Base-by-base conservation (phyloP, 2,797 vertebrate species). In the Micromesistius poutassou region DNA sequence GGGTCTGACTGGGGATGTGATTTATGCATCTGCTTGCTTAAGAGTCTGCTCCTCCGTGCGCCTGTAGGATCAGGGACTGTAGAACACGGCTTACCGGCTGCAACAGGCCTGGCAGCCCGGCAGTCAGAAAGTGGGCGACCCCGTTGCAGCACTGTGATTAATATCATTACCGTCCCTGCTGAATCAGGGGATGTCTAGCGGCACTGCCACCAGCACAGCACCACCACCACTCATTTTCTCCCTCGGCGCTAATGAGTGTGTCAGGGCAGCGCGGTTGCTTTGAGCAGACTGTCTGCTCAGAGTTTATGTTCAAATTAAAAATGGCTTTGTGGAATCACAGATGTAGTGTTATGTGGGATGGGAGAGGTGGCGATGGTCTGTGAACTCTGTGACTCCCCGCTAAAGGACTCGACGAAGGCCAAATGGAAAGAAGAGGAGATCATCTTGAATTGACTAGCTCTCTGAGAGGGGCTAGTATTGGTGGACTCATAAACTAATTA, bases 121-220 rank as follows among this genome's bases (percentile, higher is more conserved):
- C 76, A 22, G 55, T 7, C 25, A 81, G 42, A 77, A 8, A 31
- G 70, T 5, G 74, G 75, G 75, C 79, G 76, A 77, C 42, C 42
- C 30, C 62, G 76, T 77, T 84, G 75, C 82, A 73, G 79, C 81
- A 78, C 78, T 76, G 78, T 80, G 79, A 87, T 89, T 89, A 81
- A 87, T 85, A 77, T 83, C 78, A 68, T 68, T 30, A 71, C 76
- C 36, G 77, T 31, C 87, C 80, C 75, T 85, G 88, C 86, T 89
- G 87, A 88, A 87, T 89, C 79, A 85, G 78, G 78, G 55, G 76
- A 70, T 78, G 74, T 83, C 74, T 28, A 30, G 75, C 76, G 73
- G 77, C 14, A 31, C 35, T 74, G 33, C 75, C 19, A 30, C 35
- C 72, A 38, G 76, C 75, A 76, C 77, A 75, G 16, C 30, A 38